Evolutionary conservation across 2,888 invertebrate genomes (phyloP).

Genomic region (Stenoptilia bipunctidactyla): DNA sequence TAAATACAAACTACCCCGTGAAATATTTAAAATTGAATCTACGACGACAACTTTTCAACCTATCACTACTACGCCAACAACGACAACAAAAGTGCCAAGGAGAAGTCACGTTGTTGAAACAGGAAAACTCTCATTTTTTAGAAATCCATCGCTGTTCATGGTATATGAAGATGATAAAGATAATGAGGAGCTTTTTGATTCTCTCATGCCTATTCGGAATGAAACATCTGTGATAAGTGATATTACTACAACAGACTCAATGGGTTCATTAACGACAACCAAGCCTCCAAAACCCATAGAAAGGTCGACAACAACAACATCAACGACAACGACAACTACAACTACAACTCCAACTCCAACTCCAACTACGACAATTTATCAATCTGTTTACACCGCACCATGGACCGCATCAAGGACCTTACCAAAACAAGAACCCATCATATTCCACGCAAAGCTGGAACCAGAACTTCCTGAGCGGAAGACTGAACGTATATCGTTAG

Average conservation of each 20-base stretch:
- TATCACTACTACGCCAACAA: constrained; percentile 12
- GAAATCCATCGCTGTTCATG: constrained; percentile 41
- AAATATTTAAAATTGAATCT: constrained; percentile 9
- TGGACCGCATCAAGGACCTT: constrained; percentile 20
- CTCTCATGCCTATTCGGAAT: constrained; percentile 13
- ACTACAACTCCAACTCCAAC: constrained; percentile 4
- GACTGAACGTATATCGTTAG: constrained; percentile 39
- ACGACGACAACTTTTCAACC: neutral
- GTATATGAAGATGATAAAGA: constrained; percentile 29
- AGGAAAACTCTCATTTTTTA: constrained; percentile 48
- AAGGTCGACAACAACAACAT: constrained; percentile 5
- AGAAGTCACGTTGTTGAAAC: constrained; percentile 11
- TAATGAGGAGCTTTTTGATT: no score
- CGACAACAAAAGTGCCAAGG: constrained; percentile 14
- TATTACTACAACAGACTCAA: no score
- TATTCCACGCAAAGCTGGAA: neutral
- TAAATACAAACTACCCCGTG: constrained; percentile 31
- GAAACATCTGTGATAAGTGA: constrained; percentile 2
- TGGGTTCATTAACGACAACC: no score
- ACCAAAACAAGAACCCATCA: no score
- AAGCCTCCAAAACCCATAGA: neutral
- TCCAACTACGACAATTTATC: neutral
- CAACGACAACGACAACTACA: constrained; percentile 6
- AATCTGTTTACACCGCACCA: constrained; percentile 22
- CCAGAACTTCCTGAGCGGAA: constrained; percentile 15